A percentile compares a stretch with the other conserved stretches of the same genome.
phyloP scores from a whole-genome alignment of 2,888 invertebrate genomes.

The Apamea anceps region DNA sequence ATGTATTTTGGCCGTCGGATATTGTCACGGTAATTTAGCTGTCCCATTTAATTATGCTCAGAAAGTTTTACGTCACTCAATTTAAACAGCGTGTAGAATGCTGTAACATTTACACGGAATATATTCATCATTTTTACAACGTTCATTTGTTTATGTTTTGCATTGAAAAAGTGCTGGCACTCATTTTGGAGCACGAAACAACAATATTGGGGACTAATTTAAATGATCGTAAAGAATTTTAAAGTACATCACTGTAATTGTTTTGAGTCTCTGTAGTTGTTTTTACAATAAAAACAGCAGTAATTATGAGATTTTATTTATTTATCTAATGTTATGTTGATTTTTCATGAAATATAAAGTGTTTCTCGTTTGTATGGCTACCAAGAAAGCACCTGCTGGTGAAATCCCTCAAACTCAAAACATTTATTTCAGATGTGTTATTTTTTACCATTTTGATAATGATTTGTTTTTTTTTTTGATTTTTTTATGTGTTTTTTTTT shows the following conservation, averaged over 20 bases:
- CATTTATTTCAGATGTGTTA: too few relatives aligned
- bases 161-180: constrained; percentile 5
- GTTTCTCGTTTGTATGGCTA: background rate
- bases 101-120: constrained; percentile 6
- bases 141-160: constrained; percentile 26
- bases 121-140: constrained; percentile 9
- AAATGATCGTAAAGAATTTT: constrained; percentile 20
- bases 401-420: background rate
- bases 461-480: too few relatives aligned
- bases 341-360: background rate
- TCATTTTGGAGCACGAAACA: background rate
- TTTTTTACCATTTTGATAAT: too few relatives aligned
- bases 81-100: background rate
- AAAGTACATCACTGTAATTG: background rate
- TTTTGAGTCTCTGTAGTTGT: background rate
- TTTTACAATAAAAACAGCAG: background rate
- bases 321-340: background rate
- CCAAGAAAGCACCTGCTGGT: background rate
- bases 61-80: constrained; percentile 36
- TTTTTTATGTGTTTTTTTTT: too few relatives aligned
- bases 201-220: constrained; percentile 1
- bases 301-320: constrained; percentile 2
- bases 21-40: constrained; percentile 34
- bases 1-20: constrained; percentile 32
- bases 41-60: constrained; percentile 16